Evolutionary conservation across 2,888 invertebrate genomes (phyloP), one percentile per base, ranked within the genome.

Genomic region (Neoitamus cyanurus): DNA sequence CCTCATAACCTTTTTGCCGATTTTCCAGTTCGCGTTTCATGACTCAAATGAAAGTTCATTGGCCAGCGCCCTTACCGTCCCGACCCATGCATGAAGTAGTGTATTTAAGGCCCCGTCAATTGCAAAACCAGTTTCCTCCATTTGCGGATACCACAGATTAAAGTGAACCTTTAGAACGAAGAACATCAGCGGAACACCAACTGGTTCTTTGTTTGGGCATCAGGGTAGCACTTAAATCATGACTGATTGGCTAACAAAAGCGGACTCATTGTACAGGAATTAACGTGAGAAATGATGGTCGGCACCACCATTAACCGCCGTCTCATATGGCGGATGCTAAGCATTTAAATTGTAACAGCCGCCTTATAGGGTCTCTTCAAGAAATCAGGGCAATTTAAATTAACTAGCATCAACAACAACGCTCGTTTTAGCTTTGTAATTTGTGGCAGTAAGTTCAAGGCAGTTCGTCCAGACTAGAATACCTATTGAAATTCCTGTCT

Each of bases 141-240:
- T 70, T 70, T 70, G 28, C 34, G 70, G 31, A 70, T 70, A 34
- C 70, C 70, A 70, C 31, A 30, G 70, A 70, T 34, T 70, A 70
- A 58, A 70, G 70, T 30, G 70, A 15, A 70, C 70, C 70, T 70
- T 70, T 70, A 31, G 70, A 30, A 70, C 31, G 58, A 58, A 58
- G 58, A 58, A 58, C 25, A 9, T 25, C 70, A 13, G 70, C 70
- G 15, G 70, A 13, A 30, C 30, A 25, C 30, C 30, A 31, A 34
- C 34, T 30, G 70, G 30, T 70, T 70, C 70, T 70, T 70, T 70
- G 70, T 70, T 70, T 70, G 70, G 70, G 70, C 34, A 70, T 70
- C 70, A 70, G 70, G 70, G 70, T 9, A 31, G n/a, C 20, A 25
- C 34, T 70, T 70, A 70, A 70, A 70, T 70, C 70, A 15, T 4